phyloP scores from a whole-genome alignment of 1,140 invertebrate genomes.

The Dryas iulia region DNA sequence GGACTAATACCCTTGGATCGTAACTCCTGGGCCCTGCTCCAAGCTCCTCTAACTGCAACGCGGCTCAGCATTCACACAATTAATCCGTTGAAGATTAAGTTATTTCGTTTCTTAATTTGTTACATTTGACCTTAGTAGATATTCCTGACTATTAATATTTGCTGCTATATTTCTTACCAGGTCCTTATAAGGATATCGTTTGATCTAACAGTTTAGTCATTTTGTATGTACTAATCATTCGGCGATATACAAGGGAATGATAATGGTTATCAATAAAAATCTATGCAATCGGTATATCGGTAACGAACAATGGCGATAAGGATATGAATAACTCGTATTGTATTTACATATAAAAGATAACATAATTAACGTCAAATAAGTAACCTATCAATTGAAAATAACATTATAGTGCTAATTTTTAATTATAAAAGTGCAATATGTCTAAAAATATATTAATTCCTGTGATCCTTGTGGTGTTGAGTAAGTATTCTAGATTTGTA shows the following conservation, averaged over 20 bases:
- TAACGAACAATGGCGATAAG: slow-evolving; percentile 33
- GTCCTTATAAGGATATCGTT: background rate
- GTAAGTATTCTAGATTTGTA: background rate
- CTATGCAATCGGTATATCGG: slow-evolving; percentile 38
- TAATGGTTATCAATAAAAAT: slow-evolving; percentile 39
- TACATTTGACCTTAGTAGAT: no score
- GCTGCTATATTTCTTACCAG: background rate
- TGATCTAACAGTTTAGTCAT: background rate
- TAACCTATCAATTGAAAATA: background rate
- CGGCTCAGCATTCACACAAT: no score
- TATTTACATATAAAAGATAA: slow-evolving; percentile 16
- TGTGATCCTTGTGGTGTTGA: background rate
- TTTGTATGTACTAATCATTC: background rate
- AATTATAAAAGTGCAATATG: background rate
- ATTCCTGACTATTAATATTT: no score
- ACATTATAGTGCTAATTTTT: background rate
- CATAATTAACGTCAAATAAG: slow-evolving; percentile 12
- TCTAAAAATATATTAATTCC: background rate
- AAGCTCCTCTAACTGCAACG: no score
- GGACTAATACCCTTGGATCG: no score
- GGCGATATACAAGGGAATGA: slow-evolving; percentile 17
- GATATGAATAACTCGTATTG: slow-evolving; percentile 11
- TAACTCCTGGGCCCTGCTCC: no score
- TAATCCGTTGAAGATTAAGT: no score
- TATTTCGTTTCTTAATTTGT: no score